Base-by-base conservation (phyloP, 2,113 vertebrate genomes). In the Bujurquina vittata region DNA sequence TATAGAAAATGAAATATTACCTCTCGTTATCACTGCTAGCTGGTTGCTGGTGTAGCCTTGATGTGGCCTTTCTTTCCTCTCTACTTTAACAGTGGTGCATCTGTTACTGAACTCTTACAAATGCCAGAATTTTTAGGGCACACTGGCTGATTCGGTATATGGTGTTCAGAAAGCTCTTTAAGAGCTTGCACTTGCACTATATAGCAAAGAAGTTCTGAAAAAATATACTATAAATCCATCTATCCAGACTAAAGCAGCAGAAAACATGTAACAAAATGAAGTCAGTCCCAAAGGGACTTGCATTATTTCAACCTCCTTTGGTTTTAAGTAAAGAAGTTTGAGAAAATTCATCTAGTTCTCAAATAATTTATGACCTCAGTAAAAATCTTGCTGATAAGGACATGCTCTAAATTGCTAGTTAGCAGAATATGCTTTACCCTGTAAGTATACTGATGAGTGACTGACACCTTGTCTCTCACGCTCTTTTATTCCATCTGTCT, bases 1-100 rank as follows among this genome's bases (percentile, higher is more conserved):
- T 29, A 7, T 12, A 15, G 10, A 22, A 63, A 77, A 80, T 55
- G 23, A 88, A 83, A 74, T 49, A 72, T 82, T 55, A 43, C 46
- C 31, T 62, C 37, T 37, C 10, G 35, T 80, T 78, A 62, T 79
- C 35, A 52, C 31, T 23, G 67, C 18, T 23, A n/a, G 43, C 12
- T 8, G 26, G 60, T 10, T 26, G 67, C 15, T 67, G 62, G 8
- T 43, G 26, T 10, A 56, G 40, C 75, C 29, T 7, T 35, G 52
- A 23, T 46, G 57, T 58, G 46, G 17, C 63, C 35, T 75, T 75
- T 69, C 60, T 26, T 56, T 58, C 33, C 46, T 80, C 37, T 80
- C n/a, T 20, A 61, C 33, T 67, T 59, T 1, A 87, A n/a, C 29
- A 1, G 14, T 83, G n/a, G n/a, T 52, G 17, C 40, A 69, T 22